Conservation (phyloP, 2,113 vertebrate genomes). For the Irena cyanogastra region DNA sequence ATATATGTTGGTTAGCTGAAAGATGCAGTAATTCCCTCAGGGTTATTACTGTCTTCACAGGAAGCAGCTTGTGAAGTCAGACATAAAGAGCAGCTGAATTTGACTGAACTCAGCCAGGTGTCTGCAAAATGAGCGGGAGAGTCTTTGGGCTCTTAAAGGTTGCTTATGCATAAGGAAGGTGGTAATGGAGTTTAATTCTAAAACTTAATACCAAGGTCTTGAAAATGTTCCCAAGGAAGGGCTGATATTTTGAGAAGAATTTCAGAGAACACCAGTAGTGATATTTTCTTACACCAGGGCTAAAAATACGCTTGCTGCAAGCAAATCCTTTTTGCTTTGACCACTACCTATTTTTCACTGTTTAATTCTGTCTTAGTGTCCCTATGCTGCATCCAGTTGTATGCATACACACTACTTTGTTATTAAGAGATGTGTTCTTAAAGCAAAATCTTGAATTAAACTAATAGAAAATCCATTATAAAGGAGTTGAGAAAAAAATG, state of each 20-base stretch:
- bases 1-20: background rate
- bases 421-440: background rate
- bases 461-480: background rate
- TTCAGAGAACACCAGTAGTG: background rate
- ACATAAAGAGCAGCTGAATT: background rate
- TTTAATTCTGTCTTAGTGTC: background rate
- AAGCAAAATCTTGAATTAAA: background rate
- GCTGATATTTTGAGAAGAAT: slow-evolving; percentile 15
- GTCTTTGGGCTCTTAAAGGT: background rate
- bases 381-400: background rate
- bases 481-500: background rate
- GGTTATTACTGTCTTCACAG: background rate
- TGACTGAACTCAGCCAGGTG: background rate
- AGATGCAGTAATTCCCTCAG: background rate
- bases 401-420: background rate
- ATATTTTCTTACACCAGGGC: background rate
- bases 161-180: background rate
- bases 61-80: background rate
- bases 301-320: background rate
- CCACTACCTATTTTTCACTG: background rate
- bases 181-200: background rate
- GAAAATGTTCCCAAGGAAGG: background rate
- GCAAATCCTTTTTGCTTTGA: background rate
- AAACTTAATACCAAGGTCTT: slow-evolving; percentile 8
- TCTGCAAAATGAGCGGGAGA: background rate